Conservation (phyloP, 2,888 invertebrate genomes). For the Eilema sororculum region DNA sequence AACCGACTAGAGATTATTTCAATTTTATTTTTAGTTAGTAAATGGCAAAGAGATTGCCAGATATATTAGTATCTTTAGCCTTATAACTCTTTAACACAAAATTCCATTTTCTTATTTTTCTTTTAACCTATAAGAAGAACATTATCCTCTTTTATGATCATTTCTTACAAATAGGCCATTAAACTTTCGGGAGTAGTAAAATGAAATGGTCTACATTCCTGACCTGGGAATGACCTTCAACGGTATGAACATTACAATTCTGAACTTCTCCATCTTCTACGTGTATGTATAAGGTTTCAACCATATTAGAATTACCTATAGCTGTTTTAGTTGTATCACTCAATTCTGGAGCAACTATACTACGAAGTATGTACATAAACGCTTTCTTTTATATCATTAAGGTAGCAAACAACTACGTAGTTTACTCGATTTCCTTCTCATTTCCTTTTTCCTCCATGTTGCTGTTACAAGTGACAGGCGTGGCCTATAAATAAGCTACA, state of each 20-base stretch:
- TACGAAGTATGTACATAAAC: background rate
- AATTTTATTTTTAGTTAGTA: background rate
- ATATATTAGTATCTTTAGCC: background rate
- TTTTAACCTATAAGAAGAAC: slow-evolving; percentile 5
- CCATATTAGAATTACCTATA: background rate
- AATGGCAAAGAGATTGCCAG: background rate
- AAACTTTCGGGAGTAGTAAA: background rate
- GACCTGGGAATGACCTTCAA: slow-evolving; percentile 6
- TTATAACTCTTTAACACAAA: background rate
- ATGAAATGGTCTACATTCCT: background rate
- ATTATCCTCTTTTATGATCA: slow-evolving; percentile 11
- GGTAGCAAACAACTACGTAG: background rate
- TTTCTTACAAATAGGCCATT: slow-evolving; percentile 8
- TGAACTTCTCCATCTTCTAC: background rate
- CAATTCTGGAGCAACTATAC: background rate
- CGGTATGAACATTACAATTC: background rate
- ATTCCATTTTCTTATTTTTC: background rate
- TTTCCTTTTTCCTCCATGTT: background rate
- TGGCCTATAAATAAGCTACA: background rate
- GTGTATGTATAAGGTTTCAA: background rate
- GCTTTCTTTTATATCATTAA: background rate
- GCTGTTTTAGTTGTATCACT: background rate
- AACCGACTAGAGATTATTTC: background rate
- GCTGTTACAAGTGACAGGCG: background rate
- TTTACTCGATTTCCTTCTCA: background rate